phyloP scores from a whole-genome alignment of 37 sponge, comb jelly and placozoan genomes.

The Bolinopsis microptera region DNA sequence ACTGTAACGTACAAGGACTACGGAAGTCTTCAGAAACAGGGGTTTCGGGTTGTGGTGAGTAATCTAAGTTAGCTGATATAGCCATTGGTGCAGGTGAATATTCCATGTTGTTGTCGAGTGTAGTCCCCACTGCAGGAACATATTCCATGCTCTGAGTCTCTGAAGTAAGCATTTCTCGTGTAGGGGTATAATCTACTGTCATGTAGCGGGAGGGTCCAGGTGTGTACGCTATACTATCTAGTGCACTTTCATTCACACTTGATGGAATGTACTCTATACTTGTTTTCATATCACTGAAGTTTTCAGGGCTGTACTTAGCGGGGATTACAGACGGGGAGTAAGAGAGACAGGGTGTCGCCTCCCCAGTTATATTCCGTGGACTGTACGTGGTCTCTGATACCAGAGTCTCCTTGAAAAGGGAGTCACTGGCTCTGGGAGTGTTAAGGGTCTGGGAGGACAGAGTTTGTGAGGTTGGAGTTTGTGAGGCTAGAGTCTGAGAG shows the following conservation, averaged over 20 bases:
- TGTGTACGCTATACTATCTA: background rate
- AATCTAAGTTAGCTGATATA: background rate
- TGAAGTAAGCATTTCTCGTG: conserved; percentile 19
- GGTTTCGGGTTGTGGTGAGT: background rate
- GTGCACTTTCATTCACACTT: background rate
- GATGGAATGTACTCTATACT: conserved; percentile 18
- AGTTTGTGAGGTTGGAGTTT: conserved; percentile 8
- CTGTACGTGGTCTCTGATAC: conserved; percentile 1
- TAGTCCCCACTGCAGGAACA: background rate
- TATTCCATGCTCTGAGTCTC: background rate
- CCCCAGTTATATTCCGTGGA: background rate
- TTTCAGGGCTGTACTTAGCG: conserved; percentile 20
- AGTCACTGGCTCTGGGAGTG: background rate
- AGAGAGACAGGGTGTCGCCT: background rate
- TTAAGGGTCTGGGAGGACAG: background rate
- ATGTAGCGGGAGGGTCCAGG: conserved; percentile 3
- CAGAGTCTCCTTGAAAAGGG: background rate
- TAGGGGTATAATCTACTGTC: background rate
- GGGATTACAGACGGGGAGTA: conserved; percentile 14
- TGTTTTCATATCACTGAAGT: background rate
- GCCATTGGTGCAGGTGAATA: background rate
- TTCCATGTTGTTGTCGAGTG: background rate
- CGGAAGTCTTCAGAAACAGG: background rate
- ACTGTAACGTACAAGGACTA: conserved; percentile 21
- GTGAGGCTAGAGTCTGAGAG: conserved; percentile 2